These are phyloP conservation scores for Thalassophryne amazonica DNA, from an alignment of 2,797 vertebrate genomes.

Conservation along the genomic window DNA sequence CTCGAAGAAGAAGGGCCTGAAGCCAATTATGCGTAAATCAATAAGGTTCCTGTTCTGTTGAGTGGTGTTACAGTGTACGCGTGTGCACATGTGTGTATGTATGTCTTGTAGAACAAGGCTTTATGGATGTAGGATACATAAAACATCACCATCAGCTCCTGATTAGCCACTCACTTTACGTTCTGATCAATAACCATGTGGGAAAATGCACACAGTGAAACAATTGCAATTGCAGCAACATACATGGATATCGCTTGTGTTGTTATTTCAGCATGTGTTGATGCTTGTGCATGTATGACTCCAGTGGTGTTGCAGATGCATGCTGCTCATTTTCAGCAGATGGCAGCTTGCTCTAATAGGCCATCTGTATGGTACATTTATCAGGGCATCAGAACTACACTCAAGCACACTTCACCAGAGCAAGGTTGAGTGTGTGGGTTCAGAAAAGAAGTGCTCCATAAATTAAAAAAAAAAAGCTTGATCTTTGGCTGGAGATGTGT, in stretches of 20 bases:
- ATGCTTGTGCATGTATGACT: slow-evolving; percentile 69
- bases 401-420: slow-evolving; percentile 41
- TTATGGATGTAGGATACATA: slow-evolving; percentile 85
- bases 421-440: slow-evolving; percentile 28
- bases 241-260: slow-evolving; percentile 46
- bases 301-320: slow-evolving; percentile 89
- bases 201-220: slow-evolving; percentile 58
- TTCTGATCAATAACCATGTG: slow-evolving; percentile 69
- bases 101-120: slow-evolving; percentile 78
- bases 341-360: slow-evolving; percentile 96
- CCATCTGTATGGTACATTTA: slow-evolving; percentile 82
- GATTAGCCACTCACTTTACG: slow-evolving; percentile 77
- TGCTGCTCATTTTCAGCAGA: slow-evolving; percentile 91
- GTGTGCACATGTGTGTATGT: slow-evolving; percentile 50
- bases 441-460: too few species aligned
- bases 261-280: slow-evolving; percentile 45
- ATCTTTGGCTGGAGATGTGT: too few species aligned
- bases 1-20: slow-evolving; percentile 85
- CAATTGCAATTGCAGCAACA: slow-evolving; percentile 60
- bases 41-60: slow-evolving; percentile 91
- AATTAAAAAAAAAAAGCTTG: too few species aligned
- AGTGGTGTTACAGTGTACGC: slow-evolving; percentile 70
- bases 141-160: slow-evolving; percentile 82
- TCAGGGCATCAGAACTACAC: slow-evolving; percentile 49
- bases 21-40: slow-evolving; percentile 99